Percentiles rank a stretch among this genome's conserved stretches.
Evolutionary conservation across 1,140 invertebrate genomes (phyloP).

Genomic region (Armadillidium nasatum): DNA sequence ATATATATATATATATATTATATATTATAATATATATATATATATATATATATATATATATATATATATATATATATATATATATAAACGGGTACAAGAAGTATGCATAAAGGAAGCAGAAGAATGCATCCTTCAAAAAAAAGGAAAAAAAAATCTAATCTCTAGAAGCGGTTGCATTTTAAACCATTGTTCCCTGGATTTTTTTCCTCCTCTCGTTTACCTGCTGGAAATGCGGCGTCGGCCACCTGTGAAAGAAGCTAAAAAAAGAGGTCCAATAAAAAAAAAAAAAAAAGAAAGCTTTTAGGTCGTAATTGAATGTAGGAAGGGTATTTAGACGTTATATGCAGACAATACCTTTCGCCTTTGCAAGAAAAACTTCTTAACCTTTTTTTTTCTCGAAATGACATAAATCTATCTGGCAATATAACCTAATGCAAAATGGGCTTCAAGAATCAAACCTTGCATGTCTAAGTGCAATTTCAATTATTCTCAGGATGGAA

Average conservation of each 20-base stretch:
- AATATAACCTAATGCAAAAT: too few species aligned
- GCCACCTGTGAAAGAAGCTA: not conserved
- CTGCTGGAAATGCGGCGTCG: not conserved
- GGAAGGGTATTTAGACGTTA: slow-evolving; percentile 6
- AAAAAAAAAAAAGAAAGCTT: too few species aligned
- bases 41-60: too few species aligned
- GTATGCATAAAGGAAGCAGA: not conserved
- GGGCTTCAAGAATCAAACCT: too few species aligned
- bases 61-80: too few species aligned
- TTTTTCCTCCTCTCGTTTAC: not conserved
- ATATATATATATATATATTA: too few species aligned
- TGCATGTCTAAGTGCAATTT: too few species aligned
- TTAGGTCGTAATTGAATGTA: slow-evolving; percentile 4
- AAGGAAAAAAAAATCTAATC: too few species aligned
- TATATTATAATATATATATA: too few species aligned
- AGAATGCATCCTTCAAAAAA: not conserved
- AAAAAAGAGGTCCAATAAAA: too few species aligned
- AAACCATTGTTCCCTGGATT: not conserved
- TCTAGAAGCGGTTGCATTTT: not conserved
- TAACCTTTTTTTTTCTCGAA: not conserved
- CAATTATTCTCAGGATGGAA: too few species aligned
- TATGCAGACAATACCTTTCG: not conserved
- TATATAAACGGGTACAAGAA: not conserved
- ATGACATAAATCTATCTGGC: not conserved
- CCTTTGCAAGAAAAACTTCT: not conserved